A percentile compares a stretch with the other conserved stretches of the same genome.
Evolutionary conservation across 2,888 invertebrate species (phyloP).

Genomic region (Drosophila mimetica): DNA sequence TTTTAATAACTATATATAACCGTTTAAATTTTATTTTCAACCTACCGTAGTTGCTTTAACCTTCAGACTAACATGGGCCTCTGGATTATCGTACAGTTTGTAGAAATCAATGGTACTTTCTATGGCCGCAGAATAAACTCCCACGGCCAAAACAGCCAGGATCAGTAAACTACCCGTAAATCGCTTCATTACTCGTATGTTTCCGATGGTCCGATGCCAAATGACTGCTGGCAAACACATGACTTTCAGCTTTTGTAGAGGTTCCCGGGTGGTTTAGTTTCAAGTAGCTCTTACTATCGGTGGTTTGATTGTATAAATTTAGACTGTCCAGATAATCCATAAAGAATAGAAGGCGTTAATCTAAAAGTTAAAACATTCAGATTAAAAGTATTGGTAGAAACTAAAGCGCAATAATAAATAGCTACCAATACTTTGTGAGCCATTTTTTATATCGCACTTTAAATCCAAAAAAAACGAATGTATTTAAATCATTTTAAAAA

Average conservation of each 20-base stretch:
- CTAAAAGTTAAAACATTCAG: not conserved
- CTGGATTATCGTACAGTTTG: constrained; percentile 58
- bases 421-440: too few relatives aligned
- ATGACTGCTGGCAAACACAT: constrained; percentile 17
- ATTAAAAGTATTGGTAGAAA: not conserved
- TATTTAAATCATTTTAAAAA: too few relatives aligned
- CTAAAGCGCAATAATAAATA: too few relatives aligned
- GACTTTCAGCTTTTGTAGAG: constrained; percentile 21
- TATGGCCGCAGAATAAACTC: constrained; percentile 21
- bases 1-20: too few relatives aligned
- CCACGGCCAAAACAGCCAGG: constrained; percentile 7
- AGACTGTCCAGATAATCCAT: constrained; percentile 14
- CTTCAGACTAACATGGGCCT: constrained; percentile 52
- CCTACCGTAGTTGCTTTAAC: constrained; percentile 53
- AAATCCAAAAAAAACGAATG: too few relatives aligned
- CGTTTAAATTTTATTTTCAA: not conserved
- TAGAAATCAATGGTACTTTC: constrained; percentile 57
- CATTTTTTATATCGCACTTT: too few relatives aligned
- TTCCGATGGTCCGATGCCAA: constrained; percentile 7
- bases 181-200: constrained; percentile 8
- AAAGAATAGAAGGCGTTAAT: not conserved
- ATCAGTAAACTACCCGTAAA: constrained; percentile 3
- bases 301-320: constrained; percentile 21
- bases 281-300: constrained; percentile 21
- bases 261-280: constrained; percentile 12